Base-by-base conservation (phyloP, 1,140 invertebrate genomes). In the Monomorium pharaonis region DNA sequence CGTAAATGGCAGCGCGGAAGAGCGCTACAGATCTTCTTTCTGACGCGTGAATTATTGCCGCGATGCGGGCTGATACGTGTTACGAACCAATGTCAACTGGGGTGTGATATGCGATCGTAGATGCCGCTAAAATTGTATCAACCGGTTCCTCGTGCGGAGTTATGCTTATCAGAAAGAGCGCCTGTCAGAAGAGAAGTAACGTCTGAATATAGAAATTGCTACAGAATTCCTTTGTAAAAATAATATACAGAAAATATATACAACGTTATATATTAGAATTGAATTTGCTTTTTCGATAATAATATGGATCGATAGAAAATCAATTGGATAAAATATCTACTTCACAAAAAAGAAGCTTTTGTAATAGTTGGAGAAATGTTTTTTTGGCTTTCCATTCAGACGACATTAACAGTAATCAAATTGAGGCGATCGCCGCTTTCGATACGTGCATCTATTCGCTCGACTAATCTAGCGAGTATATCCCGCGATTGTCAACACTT, bases 1-100 rank as follows among this genome's bases (percentile, higher is more conserved):
- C 88, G 54, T 89, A 89, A 87, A 84, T 75, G 88, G 67, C 81
- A 76, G 85, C 80, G 60, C 72, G 60, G 67, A 75, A 84, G 51
- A 78, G 12, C 37, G 30, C 16, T 24, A 3, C 72, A 24, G 44
- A 84, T 65, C 74, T 85, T 80, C 75, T 58, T 83, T 74, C 54
- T 60, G 51, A 47, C 78, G 78, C 24, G 58, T 83, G 67, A 83
- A 83, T 83, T 83, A 83, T 83, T 58, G 27, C 44, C 5, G 37
- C 60, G 4, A 27, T 24, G 24, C n/a, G 37, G 21, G 24, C 24
- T 81, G 51, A 81, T 81, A 81, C 33, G 47, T 54, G 77, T 44
- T 80, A 49, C 62, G 33, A 67, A 67, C 44, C 30, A 62, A 81
- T 81, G 51, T 81, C 51, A 81, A 81, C 78, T 72, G 78, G 16